Base-by-base conservation (phyloP, 2,888 invertebrate species). In the Trachelus stipa region DNA sequence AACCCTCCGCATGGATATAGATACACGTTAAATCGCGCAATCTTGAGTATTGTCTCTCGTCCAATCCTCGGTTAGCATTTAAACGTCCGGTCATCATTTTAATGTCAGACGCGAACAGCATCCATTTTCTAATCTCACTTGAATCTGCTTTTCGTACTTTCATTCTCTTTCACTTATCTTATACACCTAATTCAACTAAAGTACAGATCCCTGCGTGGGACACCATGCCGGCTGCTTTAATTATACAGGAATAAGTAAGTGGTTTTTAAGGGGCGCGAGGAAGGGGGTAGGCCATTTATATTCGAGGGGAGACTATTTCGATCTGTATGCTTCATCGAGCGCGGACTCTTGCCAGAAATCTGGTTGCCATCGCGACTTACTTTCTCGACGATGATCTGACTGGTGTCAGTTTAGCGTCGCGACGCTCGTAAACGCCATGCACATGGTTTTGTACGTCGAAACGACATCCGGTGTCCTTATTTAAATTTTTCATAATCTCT, bases 331-430 rank as follows among this genome's bases (percentile, higher is more conserved):
- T 71, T 31, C 71, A 71, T 23, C 71, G 30, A 23, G 34, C 71
- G 31, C 31, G 34, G 33, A 71, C 23, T 71, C 71, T 77, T 77
- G 77, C 77, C 77, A 77, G 74, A 77, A 77, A 77, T 77, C 74
- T 77, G 77, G 74, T 74, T 77, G 37, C 69, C 74, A 69, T 77
- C 35, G n/a, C 69, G 74, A 31, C 33, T n/a, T 71, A 71, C 56
- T 69, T 77, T 75, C 31, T 33, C 40, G 74, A 69, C 69, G 77
- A 77, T 77, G 30, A 40, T 11, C 34, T 30, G 31, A 1, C 71
- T 11, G 34, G 31, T 71, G 30, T 34, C 71, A 34, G 15, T 71
- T 31, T 34, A 31, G 23, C 12, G 31, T 30, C 73, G 73, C 73
- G 34, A 69, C 33, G n/a, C 56, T 71, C 34, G 30, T 12, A 33